Percentiles rank a stretch among this genome's conserved stretches.
These are phyloP conservation scores for Boloria euphrosyne DNA, from an alignment of 2,888 invertebrate genomes.

Conservation along the genomic window DNA sequence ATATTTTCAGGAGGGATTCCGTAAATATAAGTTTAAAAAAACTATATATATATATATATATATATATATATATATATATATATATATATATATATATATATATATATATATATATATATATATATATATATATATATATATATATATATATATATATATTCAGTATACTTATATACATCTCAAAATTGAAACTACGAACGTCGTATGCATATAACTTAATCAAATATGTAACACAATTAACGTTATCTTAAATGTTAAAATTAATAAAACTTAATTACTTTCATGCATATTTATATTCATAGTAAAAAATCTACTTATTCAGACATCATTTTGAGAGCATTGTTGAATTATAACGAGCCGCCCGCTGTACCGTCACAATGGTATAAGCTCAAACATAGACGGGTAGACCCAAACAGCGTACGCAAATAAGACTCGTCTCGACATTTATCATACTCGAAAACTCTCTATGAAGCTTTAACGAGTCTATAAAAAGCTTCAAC, in stretches of 20 bases:
- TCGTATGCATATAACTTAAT: not conserved
- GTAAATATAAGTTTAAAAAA: too few species aligned
- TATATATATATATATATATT: too few species aligned
- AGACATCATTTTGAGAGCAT: conserved; percentile 27
- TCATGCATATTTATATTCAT: conserved; percentile 20
- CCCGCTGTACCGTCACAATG: conserved; percentile 56
- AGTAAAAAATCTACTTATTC: conserved; percentile 15
- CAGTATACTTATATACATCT: too few species aligned
- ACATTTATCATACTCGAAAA: conserved; percentile 42
- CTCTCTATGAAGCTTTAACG: conserved; percentile 8
- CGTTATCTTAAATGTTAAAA: conserved; percentile 9
- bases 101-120: too few species aligned
- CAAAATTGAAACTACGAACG: not conserved
- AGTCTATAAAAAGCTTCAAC: conserved; percentile 6
- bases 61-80: too few species aligned
- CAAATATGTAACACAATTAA: conserved; percentile 15
- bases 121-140: too few species aligned
- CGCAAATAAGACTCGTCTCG: conserved; percentile 56
- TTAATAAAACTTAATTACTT: conserved; percentile 14
- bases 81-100: too few species aligned
- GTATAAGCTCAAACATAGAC: conserved; percentile 60
- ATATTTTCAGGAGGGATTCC: not conserved
- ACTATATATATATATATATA: too few species aligned
- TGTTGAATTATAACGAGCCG: conserved; percentile 39
- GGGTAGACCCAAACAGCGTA: conserved; percentile 60